Evolutionary conservation across 92 coral and sea anemone species (phyloP).

Genomic region (Desmophyllum pertusum): DNA sequence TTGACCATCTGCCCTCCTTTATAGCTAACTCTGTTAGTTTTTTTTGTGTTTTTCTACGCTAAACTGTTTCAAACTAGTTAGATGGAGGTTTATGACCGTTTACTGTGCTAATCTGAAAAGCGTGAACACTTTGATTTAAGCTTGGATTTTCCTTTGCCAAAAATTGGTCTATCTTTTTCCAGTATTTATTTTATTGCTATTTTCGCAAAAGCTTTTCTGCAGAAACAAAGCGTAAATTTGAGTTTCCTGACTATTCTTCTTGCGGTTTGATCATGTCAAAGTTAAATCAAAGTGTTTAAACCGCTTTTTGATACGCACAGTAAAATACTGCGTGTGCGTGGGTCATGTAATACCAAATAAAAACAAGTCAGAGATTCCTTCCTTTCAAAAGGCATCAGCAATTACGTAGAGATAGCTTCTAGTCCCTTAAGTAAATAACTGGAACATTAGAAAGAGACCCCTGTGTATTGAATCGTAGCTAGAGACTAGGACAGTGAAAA

Average conservation of each 20-base stretch:
- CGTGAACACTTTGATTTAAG: too few relatives aligned
- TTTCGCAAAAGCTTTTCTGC: too few relatives aligned
- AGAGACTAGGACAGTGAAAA: not conserved
- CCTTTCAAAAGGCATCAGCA: not conserved
- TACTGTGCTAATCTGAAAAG: too few relatives aligned
- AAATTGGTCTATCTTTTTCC: too few relatives aligned
- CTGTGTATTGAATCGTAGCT: not conserved
- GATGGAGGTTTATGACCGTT: too few relatives aligned
- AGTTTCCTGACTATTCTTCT: too few relatives aligned
- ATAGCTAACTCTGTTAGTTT: not conserved
- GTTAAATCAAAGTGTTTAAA: too few relatives aligned
- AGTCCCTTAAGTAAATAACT: slow-evolving; percentile 2
- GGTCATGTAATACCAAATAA: not conserved
- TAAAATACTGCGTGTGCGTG: not conserved
- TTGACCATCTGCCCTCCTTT: not conserved
- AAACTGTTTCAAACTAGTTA: not conserved
- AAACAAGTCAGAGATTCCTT: not conserved
- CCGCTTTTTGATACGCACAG: too few relatives aligned
- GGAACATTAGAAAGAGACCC: not conserved
- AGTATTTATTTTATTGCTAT: too few relatives aligned
- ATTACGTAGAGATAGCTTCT: not conserved
- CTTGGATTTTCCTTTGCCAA: too few relatives aligned
- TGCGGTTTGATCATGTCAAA: too few relatives aligned
- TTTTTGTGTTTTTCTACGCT: not conserved
- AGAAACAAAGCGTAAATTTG: too few relatives aligned